These are phyloP conservation scores for Cynaeus angustus DNA, from an alignment of 2,888 invertebrate genomes.

Conservation along the genomic window DNA sequence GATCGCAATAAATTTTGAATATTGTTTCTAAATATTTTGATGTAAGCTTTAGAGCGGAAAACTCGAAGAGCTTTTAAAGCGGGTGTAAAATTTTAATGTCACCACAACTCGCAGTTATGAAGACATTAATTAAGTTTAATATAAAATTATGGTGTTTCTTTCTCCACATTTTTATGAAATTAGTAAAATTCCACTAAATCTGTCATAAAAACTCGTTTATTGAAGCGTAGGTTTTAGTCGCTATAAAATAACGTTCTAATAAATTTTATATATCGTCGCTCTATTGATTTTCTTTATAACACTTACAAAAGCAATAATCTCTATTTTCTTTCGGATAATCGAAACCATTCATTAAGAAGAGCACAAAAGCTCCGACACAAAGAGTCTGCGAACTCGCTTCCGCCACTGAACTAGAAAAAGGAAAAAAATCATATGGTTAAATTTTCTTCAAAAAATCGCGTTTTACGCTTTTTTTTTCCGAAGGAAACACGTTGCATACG, in stretches of 20 bases:
- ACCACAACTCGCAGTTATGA: conserved; percentile 11
- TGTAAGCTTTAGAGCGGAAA: not conserved
- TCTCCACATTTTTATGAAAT: conserved; percentile 10
- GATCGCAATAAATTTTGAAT: too few species aligned
- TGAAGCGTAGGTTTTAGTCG: conserved; percentile 2
- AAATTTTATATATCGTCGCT: conserved; percentile 14
- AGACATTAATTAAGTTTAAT: conserved; percentile 14
- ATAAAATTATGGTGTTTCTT: conserved; percentile 8
- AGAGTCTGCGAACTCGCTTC: conserved; percentile 7
- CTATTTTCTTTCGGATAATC: conserved; percentile 17
- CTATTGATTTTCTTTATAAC: conserved; percentile 14
- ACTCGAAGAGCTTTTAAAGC: not conserved
- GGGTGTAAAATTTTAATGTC: conserved; percentile 3
- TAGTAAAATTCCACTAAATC: conserved; percentile 5
- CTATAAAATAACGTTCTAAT: conserved; percentile 11
- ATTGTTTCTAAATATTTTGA: too few species aligned
- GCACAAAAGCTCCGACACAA: conserved; percentile 13
- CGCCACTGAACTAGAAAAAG: not conserved
- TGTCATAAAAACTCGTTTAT: conserved; percentile 1
- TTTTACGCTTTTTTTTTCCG: not conserved
- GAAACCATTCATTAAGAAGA: conserved; percentile 7
- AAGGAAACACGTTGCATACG: not conserved
- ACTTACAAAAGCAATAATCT: conserved; percentile 21
- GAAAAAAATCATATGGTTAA: not conserved
- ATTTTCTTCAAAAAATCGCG: not conserved